Evolutionary conservation across 2,888 invertebrate species (phyloP).

Genomic region (Limnephilus rhombicus): DNA sequence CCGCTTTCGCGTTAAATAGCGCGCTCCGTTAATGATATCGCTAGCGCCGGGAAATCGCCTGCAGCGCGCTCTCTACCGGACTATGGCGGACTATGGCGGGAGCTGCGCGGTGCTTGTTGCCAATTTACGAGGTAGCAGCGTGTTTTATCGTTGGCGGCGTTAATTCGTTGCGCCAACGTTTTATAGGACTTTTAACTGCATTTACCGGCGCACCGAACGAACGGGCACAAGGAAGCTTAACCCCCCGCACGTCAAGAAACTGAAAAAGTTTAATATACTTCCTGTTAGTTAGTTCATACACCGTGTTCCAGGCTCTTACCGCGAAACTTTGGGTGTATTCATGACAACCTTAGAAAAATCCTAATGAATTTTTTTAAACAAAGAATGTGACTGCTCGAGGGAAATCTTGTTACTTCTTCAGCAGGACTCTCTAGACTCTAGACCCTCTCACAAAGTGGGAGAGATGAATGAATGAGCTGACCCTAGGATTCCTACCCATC

Average conservation of each 20-base stretch:
- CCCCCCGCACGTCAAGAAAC: not conserved
- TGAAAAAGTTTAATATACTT: not conserved
- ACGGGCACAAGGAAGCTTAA: not conserved
- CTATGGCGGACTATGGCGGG: too few relatives aligned
- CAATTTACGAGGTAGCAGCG: slow-evolving; percentile 23
- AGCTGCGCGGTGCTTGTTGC: not conserved
- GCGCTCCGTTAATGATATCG: not conserved
- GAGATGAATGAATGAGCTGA: too few relatives aligned
- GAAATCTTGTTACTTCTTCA: too few relatives aligned
- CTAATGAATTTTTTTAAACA: too few relatives aligned
- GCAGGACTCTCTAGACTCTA: too few relatives aligned
- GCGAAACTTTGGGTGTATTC: too few relatives aligned
- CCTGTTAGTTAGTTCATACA: not conserved
- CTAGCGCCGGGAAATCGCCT: not conserved
- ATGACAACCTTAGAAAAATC: too few relatives aligned
- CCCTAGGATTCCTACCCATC: too few relatives aligned
- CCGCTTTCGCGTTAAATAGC: not conserved
- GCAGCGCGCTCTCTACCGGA: not conserved
- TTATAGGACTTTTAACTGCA: slow-evolving; percentile 33
- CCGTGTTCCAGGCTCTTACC: too few relatives aligned
- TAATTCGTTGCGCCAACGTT: slow-evolving; percentile 21
- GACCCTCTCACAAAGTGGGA: too few relatives aligned
- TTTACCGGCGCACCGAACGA: slow-evolving; percentile 10
- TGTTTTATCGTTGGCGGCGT: slow-evolving; percentile 19
- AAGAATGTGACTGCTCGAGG: too few relatives aligned